These are phyloP conservation scores for Plagiodera versicolora DNA, from an alignment of 2,888 invertebrate genomes.

Conservation along the genomic window DNA sequence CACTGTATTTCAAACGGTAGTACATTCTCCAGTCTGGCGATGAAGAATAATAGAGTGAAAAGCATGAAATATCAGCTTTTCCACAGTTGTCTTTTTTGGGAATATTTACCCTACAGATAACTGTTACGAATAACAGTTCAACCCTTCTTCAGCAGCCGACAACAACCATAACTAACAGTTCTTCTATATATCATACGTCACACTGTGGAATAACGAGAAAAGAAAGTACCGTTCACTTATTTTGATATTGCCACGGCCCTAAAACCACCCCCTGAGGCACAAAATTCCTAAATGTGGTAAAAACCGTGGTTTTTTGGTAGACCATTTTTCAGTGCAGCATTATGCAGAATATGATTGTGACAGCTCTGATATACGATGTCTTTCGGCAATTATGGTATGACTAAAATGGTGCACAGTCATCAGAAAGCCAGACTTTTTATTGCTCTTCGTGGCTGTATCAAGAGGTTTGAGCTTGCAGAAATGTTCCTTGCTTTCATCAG, in stretches of 20 bases:
- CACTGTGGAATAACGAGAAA: background rate
- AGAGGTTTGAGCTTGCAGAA: background rate
- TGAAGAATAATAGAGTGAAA: no score
- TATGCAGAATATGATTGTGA: conserved; percentile 15
- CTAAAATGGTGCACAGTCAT: conserved; percentile 15
- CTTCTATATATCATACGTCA: conserved; percentile 1
- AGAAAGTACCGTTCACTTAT: conserved; percentile 21
- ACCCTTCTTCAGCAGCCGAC: background rate
- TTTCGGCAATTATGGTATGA: conserved; percentile 15
- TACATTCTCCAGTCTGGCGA: no score
- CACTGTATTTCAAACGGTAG: no score
- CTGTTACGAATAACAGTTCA: background rate
- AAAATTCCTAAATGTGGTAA: conserved; percentile 14
- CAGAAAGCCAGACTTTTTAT: conserved; percentile 17
- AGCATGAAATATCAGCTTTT: no score
- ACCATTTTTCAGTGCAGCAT: conserved; percentile 15
- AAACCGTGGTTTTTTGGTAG: conserved; percentile 20
- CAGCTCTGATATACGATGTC: conserved; percentile 13
- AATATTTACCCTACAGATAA: no score
- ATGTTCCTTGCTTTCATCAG: background rate
- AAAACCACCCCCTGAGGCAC: conserved; percentile 18
- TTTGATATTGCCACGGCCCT: conserved; percentile 15
- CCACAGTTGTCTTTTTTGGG: no score
- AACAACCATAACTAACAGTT: conserved; percentile 7
- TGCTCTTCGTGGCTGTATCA: background rate